These are phyloP conservation scores for Charina bottae DNA, from an alignment of 2,113 vertebrate species.

Conservation along the genomic window DNA sequence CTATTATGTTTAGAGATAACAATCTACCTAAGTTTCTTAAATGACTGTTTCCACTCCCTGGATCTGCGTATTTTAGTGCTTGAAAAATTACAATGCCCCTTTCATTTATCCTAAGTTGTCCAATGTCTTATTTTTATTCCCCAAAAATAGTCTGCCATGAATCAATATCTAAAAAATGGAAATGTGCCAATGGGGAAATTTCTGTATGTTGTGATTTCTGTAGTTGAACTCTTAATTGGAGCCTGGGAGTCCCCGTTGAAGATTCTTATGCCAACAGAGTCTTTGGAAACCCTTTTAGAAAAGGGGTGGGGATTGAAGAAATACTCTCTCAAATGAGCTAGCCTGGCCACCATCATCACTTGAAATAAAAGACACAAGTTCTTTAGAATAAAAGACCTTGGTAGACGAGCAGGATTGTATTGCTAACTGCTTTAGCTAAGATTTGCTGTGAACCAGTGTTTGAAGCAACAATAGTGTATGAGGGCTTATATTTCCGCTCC, in stretches of 20 bases:
- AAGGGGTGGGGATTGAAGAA: neutral
- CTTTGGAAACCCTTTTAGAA: neutral
- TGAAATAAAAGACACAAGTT: neutral
- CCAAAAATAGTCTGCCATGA: neutral
- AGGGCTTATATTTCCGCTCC: neutral
- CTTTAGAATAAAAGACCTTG: neutral
- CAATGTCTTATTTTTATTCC: neutral
- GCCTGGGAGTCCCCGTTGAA: neutral
- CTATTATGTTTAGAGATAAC: slow-evolving; percentile 23
- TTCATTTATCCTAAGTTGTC: neutral
- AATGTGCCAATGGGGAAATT: neutral
- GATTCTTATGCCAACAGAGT: neutral
- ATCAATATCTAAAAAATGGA: neutral
- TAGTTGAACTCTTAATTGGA: neutral
- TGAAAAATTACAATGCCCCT: neutral
- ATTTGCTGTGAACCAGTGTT: neutral
- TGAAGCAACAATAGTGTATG: neutral
- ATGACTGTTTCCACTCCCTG: neutral
- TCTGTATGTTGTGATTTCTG: neutral
- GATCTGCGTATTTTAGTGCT: neutral
- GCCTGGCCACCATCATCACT: neutral
- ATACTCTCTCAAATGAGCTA: neutral
- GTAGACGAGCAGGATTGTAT: neutral
- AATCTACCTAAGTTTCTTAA: slow-evolving; percentile 18
- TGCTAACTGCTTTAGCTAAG: neutral